phyloP scores from a whole-genome alignment of 2,888 invertebrate genomes.

The Neria commutata region DNA sequence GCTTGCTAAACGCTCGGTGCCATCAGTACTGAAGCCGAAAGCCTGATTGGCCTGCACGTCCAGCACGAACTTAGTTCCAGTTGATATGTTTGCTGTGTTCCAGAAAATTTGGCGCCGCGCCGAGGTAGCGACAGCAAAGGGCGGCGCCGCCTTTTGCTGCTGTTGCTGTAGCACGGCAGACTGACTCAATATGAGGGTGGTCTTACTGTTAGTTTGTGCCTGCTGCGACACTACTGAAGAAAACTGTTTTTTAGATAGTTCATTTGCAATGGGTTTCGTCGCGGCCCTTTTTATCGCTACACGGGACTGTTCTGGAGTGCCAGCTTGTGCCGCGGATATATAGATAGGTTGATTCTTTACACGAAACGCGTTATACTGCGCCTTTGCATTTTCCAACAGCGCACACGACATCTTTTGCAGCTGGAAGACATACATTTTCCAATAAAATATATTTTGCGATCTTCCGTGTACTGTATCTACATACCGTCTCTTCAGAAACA shows the following conservation, averaged over 20 bases:
- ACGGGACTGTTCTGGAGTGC: conserved; percentile 33
- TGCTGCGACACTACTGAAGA: not conserved
- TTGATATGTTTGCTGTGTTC: conserved; percentile 67
- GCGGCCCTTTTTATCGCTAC: conserved; percentile 40
- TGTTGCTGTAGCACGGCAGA: conserved; percentile 21
- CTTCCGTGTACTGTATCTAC: conserved; percentile 28
- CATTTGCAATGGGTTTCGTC: conserved; percentile 32
- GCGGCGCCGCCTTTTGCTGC: conserved; percentile 13
- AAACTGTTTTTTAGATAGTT: conserved; percentile 23
- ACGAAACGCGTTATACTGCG: conserved; percentile 55
- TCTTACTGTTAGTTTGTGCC: conserved; percentile 8
- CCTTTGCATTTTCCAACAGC: conserved; percentile 58
- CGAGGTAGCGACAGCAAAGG: conserved; percentile 12
- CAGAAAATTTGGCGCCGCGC: conserved; percentile 63
- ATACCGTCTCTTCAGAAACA: conserved; percentile 66
- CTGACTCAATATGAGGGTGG: conserved; percentile 14
- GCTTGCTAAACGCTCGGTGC: conserved; percentile 67
- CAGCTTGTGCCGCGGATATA: conserved; percentile 11
- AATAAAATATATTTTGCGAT: not conserved
- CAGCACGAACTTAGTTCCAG: conserved; percentile 68
- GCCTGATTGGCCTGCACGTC: conserved; percentile 63
- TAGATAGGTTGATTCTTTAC: conserved; percentile 31
- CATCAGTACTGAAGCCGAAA: conserved; percentile 59
- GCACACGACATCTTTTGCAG: conserved; percentile 60
- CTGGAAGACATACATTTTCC: conserved; percentile 30